Evolutionary conservation across 2,797 vertebrate genomes (phyloP).

Genomic region (Taeniopygia guttata): DNA sequence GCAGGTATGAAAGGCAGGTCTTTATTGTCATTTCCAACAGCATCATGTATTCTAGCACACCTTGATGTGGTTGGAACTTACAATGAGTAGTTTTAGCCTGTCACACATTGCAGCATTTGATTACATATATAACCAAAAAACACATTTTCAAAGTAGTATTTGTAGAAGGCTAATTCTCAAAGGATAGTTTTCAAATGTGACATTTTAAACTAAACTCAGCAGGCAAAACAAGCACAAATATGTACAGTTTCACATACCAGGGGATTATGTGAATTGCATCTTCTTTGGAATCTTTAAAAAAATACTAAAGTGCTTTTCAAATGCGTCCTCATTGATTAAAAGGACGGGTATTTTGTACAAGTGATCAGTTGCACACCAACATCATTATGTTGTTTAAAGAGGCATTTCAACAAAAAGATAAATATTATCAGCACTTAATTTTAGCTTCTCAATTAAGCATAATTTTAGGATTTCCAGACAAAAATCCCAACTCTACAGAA

Average conservation of each 20-base stretch:
- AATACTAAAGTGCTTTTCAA: conserved; percentile 48
- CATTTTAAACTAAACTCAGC: neutral
- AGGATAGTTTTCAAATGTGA: neutral
- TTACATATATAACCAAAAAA: neutral
- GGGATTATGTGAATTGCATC: neutral
- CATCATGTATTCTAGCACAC: neutral
- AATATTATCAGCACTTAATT: conserved; percentile 43
- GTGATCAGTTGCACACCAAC: neutral
- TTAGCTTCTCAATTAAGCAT: conserved; percentile 29
- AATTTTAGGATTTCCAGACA: conserved; percentile 3
- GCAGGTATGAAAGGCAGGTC: neutral
- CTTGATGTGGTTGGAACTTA: neutral
- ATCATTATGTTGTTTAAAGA: neutral
- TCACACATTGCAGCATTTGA: fast-evolving
- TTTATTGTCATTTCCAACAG: neutral
- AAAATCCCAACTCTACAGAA: neutral
- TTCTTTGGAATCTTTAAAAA: conserved; percentile 24
- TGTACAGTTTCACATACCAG: neutral
- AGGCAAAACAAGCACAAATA: neutral
- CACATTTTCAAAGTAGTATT: neutral
- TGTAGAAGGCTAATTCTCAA: neutral
- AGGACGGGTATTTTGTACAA: neutral
- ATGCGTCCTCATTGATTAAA: neutral
- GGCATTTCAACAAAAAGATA: conserved; percentile 29
- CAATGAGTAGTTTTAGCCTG: neutral